Base-by-base conservation (phyloP, 2,797 vertebrate species). In the Pipistrellus pipistrellus region DNA sequence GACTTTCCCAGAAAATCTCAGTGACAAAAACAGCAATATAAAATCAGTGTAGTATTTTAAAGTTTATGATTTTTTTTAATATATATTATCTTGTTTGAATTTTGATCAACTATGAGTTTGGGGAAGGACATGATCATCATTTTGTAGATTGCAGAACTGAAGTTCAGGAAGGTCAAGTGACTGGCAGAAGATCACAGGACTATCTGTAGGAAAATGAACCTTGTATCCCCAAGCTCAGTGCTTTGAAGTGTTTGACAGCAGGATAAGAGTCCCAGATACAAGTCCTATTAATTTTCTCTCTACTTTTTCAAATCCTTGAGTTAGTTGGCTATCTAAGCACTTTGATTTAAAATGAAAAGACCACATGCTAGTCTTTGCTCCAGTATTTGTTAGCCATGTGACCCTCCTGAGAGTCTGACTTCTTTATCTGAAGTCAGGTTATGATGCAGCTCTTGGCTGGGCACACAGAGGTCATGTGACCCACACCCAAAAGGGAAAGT, bases 111-210 rank as follows among this genome's bases (percentile, higher is more conserved):
- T 53, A 30, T 72, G 48, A 75, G 7, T 91, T 92, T 77, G 17
- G 2, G 62, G 32, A 89, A 87, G 14, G 30, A 64, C 82, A 18
- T 64, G 44, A 35, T 84, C 35, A 75, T 71, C 55, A 71, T 90
- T 93, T 91, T 93, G 35, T 81, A 55, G 23, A 64, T 82, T 64
- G 51, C 38, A 77, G 57, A 84, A 38, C 7, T 51, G 30, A 77
- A 93, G 75, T 59, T 38, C 41, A 66, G 27, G 75, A 85, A 84
- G 86, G 53, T 95, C 95, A 81, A 84, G 73, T 87, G 35, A 38
- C 30, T 82, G 30, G 15, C 8, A 2, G 71, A 85, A 82, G 80
- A 93, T 93, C 32, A 71, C 18, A 95, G 48, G 7, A 6, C 15
- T 12, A n/a, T 86, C 23, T 20, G 3, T 25, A 68, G 69, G 44